Conservation (phyloP, 2,113 vertebrate species). For the Pygoscelis antarcticus region DNA sequence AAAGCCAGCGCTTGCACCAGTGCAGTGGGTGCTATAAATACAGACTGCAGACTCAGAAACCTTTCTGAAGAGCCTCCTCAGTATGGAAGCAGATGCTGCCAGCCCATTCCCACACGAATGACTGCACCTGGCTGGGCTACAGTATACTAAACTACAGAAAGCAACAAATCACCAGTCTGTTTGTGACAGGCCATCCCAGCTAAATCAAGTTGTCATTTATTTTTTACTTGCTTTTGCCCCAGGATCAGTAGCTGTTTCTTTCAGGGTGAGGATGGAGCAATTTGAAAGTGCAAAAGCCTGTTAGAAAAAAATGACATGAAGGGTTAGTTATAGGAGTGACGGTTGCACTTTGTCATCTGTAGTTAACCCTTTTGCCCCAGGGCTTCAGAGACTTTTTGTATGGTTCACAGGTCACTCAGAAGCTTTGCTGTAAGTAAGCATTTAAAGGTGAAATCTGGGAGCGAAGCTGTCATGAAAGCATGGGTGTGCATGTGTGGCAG, state of each 20-base stretch:
- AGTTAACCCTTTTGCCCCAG: slow-evolving; percentile 59
- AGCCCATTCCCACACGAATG: slow-evolving; percentile 10
- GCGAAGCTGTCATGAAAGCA: not conserved
- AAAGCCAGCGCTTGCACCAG: not conserved
- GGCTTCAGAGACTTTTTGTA: slow-evolving; percentile 23
- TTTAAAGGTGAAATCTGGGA: slow-evolving; percentile 33
- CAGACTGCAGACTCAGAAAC: not conserved
- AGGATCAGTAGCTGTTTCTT: slow-evolving; percentile 60
- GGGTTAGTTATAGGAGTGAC: slow-evolving; percentile 60
- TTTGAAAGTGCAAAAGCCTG: slow-evolving; percentile 67
- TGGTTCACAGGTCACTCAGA: slow-evolving; percentile 42
- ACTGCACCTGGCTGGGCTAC: not conserved
- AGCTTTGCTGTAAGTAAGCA: not conserved
- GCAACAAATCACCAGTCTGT: slow-evolving; percentile 64
- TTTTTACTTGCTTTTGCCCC: slow-evolving; percentile 63
- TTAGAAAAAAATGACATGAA: slow-evolving; percentile 66
- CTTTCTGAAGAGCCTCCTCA: not conserved
- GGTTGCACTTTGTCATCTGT: slow-evolving; percentile 63
- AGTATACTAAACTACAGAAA: slow-evolving; percentile 43
- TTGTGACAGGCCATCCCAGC: slow-evolving; percentile 60
- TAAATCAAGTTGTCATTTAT: slow-evolving; percentile 75
- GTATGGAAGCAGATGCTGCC: not conserved
- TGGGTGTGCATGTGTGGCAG: not conserved
- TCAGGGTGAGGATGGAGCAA: slow-evolving; percentile 59
- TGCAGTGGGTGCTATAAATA: not conserved